Evolutionary conservation across 23 tunicate species (phyloP), one percentile per base, ranked within the genome.

Genomic region (Clavelina lepadiformis): DNA sequence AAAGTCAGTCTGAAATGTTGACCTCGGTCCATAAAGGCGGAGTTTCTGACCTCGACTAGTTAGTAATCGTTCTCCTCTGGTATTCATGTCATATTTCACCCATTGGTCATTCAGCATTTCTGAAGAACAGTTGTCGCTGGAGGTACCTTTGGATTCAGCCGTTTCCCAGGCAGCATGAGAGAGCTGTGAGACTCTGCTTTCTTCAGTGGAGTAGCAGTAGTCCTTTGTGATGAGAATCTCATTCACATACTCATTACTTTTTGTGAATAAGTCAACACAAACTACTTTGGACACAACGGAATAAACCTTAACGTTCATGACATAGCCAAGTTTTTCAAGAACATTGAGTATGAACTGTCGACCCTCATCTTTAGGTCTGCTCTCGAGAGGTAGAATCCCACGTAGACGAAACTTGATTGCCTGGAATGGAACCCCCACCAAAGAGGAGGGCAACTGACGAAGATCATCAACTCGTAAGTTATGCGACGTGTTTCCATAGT

Each of bases 261-360:
- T 18, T 8, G 85, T 70, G 36, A 78, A 78, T 46, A 86, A 34
- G 52, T 86, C 83, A 22, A 72, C 95, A 61, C 83, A 55, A 3
- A 72, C 84, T 8, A 65, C 46, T 2, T 77, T 53, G 1, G 85
- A 78, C 0, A 71, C 78, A 35, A 86, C 85, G 3, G 95, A 86
- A 72, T 71, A 72, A 1, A 71, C 45, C 65, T 60, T 75, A 0
- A 49, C 91, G 22, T 59, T 68, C 38, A 72, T 63, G 35, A 57
- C 22, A 37, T 75, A 20, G 23, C 35, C 46, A 3, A 54, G 61
- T 13, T 62, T 31, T 49, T 69, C 30, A 31, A 83, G 47, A 30
- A 68, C 35, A 2, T 33, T 22, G 13, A 49, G 51, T 3, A 83
- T 28, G 33, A 29, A 74, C 41, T 28, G 33, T 36, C 75, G 68